Evolutionary conservation across 1,140 invertebrate species (phyloP).

Genomic region (Calliopsis andreniformis): DNA sequence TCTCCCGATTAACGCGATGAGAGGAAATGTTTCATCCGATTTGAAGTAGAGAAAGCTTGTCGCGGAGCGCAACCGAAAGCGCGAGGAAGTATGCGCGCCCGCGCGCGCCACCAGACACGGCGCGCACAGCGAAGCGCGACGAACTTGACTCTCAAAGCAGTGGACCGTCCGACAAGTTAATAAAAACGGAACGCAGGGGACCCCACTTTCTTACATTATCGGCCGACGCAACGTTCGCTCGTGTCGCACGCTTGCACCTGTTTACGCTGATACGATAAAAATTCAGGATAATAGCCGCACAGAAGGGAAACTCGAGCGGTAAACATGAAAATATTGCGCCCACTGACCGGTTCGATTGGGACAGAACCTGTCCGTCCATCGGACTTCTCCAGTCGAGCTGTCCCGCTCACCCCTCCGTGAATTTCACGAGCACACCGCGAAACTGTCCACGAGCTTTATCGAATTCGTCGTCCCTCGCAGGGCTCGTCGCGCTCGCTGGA

Average conservation of each 20-base stretch:
- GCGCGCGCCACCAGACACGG: conserved; percentile 34
- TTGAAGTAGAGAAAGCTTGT: conserved; percentile 29
- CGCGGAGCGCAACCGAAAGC: conserved; percentile 55
- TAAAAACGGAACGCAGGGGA: conserved; percentile 61
- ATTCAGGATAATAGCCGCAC: conserved; percentile 8
- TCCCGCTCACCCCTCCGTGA: background rate
- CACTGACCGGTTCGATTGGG: conserved; percentile 23
- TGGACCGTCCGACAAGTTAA: conserved; percentile 64
- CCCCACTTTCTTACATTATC: conserved; percentile 57
- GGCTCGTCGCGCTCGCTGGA: conserved; percentile 7
- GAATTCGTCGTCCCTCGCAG: background rate
- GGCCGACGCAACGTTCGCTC: conserved; percentile 19
- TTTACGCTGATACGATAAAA: background rate
- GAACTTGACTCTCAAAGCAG: conserved; percentile 66
- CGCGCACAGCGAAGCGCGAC: conserved; percentile 65
- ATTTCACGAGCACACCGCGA: conserved; percentile 22
- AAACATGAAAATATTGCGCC: conserved; percentile 24
- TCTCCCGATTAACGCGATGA: background rate
- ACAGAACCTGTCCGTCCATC: conserved; percentile 33
- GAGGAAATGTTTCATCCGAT: conserved; percentile 22
- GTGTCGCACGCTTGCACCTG: background rate
- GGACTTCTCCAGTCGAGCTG: background rate
- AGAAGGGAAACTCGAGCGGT: background rate
- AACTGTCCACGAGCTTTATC: background rate
- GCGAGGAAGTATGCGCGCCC: conserved; percentile 59